A percentile compares a stretch with the other conserved stretches of the same genome.
phyloP scores from a whole-genome alignment of 1,140 invertebrate species.

The Drosophila trapezifrons region DNA sequence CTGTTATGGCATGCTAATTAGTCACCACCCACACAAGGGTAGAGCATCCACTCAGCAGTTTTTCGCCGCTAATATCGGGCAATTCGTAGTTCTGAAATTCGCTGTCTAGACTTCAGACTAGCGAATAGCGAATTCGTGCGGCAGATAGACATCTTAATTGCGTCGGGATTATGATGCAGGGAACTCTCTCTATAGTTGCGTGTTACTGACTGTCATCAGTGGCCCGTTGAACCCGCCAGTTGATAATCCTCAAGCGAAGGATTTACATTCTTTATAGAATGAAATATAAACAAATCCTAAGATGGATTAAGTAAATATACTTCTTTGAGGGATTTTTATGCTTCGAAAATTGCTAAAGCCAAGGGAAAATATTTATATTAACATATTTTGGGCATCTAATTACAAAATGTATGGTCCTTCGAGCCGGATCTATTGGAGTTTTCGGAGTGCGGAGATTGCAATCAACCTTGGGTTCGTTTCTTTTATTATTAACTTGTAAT shows the following conservation, averaged over 20 bases:
- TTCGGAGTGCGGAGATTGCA: no score
- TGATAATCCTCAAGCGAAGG: conserved; percentile 23
- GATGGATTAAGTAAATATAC: neutral
- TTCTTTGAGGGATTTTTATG: neutral
- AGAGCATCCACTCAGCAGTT: conserved; percentile 3
- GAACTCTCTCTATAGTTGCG: neutral
- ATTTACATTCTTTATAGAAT: neutral
- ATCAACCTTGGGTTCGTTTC: no score
- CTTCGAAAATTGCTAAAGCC: neutral
- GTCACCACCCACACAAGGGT: conserved; percentile 36
- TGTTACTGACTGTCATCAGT: conserved; percentile 33
- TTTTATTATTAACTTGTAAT: neutral
- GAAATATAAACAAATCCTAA: neutral
- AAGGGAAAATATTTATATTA: neutral
- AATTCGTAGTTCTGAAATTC: conserved; percentile 29
- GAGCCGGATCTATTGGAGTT: no score
- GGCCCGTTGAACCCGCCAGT: conserved; percentile 10
- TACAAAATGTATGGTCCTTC: no score
- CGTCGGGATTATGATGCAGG: conserved; percentile 62
- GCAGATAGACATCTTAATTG: conserved; percentile 75
- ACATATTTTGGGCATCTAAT: no score
- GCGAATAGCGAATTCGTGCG: conserved; percentile 46
- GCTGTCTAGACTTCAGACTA: conserved; percentile 61
- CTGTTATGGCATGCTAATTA: conserved; percentile 59
- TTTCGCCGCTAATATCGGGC: conserved; percentile 24